Base-by-base conservation (phyloP, 2,797 vertebrate species). In the Eulemur mongoz region DNA sequence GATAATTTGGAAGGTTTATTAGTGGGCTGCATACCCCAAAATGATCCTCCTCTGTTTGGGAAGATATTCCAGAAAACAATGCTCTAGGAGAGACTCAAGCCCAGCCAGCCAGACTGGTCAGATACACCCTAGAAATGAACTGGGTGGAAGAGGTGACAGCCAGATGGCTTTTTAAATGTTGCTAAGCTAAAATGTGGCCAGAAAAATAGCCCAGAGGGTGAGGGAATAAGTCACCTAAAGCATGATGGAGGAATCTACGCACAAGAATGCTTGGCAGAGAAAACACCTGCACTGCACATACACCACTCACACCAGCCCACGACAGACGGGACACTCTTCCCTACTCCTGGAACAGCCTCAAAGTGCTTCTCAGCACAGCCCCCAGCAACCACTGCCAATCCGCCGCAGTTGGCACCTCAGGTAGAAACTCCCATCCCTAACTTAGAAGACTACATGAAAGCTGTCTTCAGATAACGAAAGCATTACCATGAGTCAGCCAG, bases 121-220 rank as follows among this genome's bases (percentile, higher is more conserved):
- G 81, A 73, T 52, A 72, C 25, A 65, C 50, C 57, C 75, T 78
- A 52, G 76, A 94, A 83, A 87, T 54, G 52, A 86, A 95, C 40
- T 30, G 63, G n/a, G 54, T 40, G n/a, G 73, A 76, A 96, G 82
- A 92, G 10, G 7, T 38, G 69, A 50, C 73, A 72, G 65, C 75
- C 84, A 70, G 89, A 85, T 86, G 92, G 63, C 87, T 89, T 86
- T 93, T 67, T 57, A 89, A 87, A 32, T 57, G 38, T n/a, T 69
- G 93, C 70, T 79, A 89, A 95, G 84, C 52, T 84, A 25, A 76
- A 83, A 35, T 20, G 40, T 80, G 75, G 32, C 43, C 79, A 52
- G 82, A 67, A 76, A 84, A 73, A 84, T 67, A 88, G 54, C 85
- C 18, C n/a, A 88, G 61, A 79, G 89, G n/a, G 27, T 72, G 18